phyloP scores from a whole-genome alignment of 2,888 invertebrate genomes.

The Lasius fuliginosus region DNA sequence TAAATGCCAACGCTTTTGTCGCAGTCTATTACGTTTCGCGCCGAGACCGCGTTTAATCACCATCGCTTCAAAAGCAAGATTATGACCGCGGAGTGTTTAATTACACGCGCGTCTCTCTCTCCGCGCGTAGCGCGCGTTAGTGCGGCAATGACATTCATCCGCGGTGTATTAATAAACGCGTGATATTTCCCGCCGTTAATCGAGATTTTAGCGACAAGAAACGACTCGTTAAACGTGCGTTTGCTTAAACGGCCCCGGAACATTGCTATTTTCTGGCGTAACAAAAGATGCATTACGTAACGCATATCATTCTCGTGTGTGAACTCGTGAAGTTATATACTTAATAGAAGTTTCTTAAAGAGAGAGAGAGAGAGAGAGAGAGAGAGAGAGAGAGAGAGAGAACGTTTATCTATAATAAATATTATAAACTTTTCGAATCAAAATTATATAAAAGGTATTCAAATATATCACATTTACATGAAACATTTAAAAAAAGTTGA shows the following conservation, averaged over 20 bases:
- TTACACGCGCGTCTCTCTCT: constrained; percentile 25
- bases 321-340: neutral
- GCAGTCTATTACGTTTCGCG: constrained; percentile 13
- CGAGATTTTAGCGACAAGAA: constrained; percentile 45
- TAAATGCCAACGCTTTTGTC: constrained; percentile 20
- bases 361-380: neutral
- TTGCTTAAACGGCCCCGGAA: constrained; percentile 12
- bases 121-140: too few relatives aligned
- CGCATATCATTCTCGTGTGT: constrained; percentile 10
- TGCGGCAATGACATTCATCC: constrained; percentile 32
- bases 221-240: constrained; percentile 38
- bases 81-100: constrained; percentile 39
- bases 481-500: neutral
- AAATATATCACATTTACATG: neutral
- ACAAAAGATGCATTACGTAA: constrained; percentile 22
- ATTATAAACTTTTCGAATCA: neutral
- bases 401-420: neutral
- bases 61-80: constrained; percentile 40
- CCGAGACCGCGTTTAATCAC: constrained; percentile 38
- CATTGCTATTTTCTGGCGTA: constrained; percentile 28
- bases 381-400: neutral
- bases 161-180: constrained; percentile 39
- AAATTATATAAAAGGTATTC: neutral
- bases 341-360: neutral
- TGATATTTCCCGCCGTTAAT: constrained; percentile 30